These are phyloP conservation scores for Struthio camelus DNA, from an alignment of 2,113 vertebrate genomes.

Conservation along the genomic window DNA sequence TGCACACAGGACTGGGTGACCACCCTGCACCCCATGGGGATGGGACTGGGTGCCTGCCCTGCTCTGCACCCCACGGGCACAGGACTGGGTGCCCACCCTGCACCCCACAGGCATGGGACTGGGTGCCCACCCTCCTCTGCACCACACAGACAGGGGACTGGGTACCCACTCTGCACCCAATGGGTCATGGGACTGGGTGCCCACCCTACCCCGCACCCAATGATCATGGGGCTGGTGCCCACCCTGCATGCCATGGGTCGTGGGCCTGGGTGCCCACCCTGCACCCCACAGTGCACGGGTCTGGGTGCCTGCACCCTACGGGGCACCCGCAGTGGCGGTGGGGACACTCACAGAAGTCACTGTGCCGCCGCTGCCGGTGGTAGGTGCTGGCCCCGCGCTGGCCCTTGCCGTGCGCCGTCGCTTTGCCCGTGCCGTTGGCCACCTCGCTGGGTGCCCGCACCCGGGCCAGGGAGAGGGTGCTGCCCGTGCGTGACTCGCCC, in stretches of 20 bases:
- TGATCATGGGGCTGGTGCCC: no score
- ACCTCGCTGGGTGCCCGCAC: conserved; percentile 86
- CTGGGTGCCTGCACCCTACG: background rate
- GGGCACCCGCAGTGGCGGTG: no score
- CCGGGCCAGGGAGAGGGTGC: conserved; percentile 88
- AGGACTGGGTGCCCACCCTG: background rate
- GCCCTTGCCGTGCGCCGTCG: conserved; percentile 86
- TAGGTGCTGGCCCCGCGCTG: conserved; percentile 88
- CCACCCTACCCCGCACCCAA: no score
- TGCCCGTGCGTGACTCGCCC: conserved; percentile 79
- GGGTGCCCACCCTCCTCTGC: background rate
- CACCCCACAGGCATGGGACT: background rate
- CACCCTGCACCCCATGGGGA: background rate
- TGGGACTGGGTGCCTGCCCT: background rate
- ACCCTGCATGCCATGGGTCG: background rate
- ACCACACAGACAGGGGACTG: rapidly evolving
- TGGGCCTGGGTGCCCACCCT: no score
- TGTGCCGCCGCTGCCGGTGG: conserved; percentile 92
- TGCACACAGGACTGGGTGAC: rapidly evolving
- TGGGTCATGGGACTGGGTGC: no score
- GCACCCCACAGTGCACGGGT: no score
- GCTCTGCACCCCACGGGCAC: background rate
- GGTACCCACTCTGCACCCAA: no score
- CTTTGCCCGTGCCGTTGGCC: conserved; percentile 87
- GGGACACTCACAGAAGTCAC: conserved; percentile 88